A percentile compares a stretch with the other conserved stretches of the same genome.
Conservation (phyloP, 2,797 vertebrate species). For the Pangasius sanitwongsei region DNA sequence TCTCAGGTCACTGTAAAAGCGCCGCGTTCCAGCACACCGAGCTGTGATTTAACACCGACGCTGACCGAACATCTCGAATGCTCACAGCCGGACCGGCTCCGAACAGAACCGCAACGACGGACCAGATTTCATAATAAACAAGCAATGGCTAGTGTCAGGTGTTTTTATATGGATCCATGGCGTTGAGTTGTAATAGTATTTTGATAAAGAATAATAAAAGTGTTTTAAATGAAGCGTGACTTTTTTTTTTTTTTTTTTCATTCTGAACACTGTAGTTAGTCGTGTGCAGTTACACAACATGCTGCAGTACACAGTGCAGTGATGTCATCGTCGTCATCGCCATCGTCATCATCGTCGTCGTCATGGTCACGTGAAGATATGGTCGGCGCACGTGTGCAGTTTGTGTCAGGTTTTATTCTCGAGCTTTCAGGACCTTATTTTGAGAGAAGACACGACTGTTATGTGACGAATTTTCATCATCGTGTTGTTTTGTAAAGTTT, state of each 20-base stretch:
- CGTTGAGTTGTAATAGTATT: background rate
- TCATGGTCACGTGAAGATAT: background rate
- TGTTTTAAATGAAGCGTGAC: background rate
- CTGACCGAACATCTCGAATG: background rate
- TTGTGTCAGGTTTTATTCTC: background rate
- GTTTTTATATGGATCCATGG: background rate
- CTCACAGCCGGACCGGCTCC: background rate
- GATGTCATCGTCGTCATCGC: background rate
- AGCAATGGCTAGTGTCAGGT: background rate
- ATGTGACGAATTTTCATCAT: background rate
- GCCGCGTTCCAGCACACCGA: constrained; percentile 59
- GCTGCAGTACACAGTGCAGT: background rate
- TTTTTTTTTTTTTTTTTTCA: background rate
- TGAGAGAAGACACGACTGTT: background rate
- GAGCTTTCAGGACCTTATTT: background rate
- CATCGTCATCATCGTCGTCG: background rate
- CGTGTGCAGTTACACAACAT: background rate
- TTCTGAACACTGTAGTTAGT: background rate
- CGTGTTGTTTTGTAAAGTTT: background rate
- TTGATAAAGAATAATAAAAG: constrained; percentile 30
- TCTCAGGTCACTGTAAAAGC: constrained; percentile 70
- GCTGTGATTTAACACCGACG: constrained; percentile 58
- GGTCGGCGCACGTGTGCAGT: background rate
- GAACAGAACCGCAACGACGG: constrained; percentile 7
- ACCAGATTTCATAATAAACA: background rate